Evolutionary conservation across 2,888 invertebrate species (phyloP).

Genomic region (Leptinotarsa rubiginosa): DNA sequence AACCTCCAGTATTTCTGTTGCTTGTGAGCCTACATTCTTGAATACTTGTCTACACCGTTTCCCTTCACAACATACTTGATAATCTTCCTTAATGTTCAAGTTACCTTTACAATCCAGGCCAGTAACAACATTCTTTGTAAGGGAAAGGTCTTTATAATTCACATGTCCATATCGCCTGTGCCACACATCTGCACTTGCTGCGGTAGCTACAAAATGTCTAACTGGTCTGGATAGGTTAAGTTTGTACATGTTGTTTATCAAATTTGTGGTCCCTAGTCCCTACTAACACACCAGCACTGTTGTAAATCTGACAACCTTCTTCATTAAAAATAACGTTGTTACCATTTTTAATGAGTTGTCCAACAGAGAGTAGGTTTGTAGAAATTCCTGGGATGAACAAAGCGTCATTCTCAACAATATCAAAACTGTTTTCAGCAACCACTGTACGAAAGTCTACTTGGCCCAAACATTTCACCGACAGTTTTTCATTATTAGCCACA

Average conservation of each 20-base stretch:
- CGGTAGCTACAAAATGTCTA: conserved; percentile 17
- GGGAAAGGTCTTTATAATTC: conserved; percentile 35
- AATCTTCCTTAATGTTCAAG: conserved; percentile 23
- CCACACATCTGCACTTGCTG: conserved; percentile 30
- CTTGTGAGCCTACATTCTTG: conserved; percentile 26
- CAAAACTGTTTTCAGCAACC: too few species aligned
- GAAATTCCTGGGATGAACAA: conserved; percentile 46
- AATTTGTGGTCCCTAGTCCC: conserved; percentile 9
- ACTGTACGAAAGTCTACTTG: not conserved
- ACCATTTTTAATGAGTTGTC: conserved; percentile 47
- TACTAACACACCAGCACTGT: conserved; percentile 33
- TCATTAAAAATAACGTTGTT: conserved; percentile 45
- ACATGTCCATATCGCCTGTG: conserved; percentile 38
- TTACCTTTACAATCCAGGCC: conserved; percentile 16
- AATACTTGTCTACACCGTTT: conserved; percentile 24
- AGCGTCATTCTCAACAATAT: conserved; percentile 27
- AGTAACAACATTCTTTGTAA: conserved; percentile 21
- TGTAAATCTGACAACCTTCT: conserved; percentile 45
- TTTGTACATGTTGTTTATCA: conserved; percentile 22
- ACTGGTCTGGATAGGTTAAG: conserved; percentile 24
- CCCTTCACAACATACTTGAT: conserved; percentile 29
- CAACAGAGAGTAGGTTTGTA: conserved; percentile 50
- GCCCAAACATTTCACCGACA: conserved; percentile 18
- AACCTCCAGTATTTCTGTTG: conserved; percentile 34
- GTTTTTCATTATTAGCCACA: conserved; percentile 34